Conservation (phyloP, 2,113 vertebrate genomes). For the Monarcha castaneiventris region DNA sequence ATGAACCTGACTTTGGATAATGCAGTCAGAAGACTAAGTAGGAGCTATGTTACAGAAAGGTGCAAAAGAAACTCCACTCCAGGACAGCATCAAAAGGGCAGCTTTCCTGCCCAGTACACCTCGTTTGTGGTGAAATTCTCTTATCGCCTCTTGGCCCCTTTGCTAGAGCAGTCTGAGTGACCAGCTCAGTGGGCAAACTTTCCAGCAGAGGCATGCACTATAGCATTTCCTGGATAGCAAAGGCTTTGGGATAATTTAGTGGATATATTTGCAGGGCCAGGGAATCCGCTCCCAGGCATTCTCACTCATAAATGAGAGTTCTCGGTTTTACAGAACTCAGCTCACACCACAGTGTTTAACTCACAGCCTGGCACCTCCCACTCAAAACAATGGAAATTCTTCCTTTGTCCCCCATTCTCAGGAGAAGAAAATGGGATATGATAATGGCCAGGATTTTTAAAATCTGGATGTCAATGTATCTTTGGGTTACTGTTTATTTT, state of each 20-base stretch:
- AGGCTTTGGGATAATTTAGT: background rate
- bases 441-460: background rate
- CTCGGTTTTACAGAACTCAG: background rate
- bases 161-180: background rate
- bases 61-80: background rate
- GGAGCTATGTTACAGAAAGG: background rate
- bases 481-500: background rate
- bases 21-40: background rate
- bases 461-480: background rate
- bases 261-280: background rate
- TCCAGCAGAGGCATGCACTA: background rate
- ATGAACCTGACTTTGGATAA: background rate
- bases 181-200: background rate
- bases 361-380: background rate
- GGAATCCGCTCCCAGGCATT: background rate
- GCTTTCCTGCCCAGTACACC: background rate
- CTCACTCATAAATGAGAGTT: background rate
- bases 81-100: background rate
- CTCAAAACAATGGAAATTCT: background rate
- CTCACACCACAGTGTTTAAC: background rate
- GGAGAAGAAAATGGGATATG: background rate
- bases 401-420: background rate
- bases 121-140: background rate
- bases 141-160: accelerated
- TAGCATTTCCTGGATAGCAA: background rate